Conservation (phyloP, 2,888 invertebrate species). For the Eupithecia inturbata region DNA sequence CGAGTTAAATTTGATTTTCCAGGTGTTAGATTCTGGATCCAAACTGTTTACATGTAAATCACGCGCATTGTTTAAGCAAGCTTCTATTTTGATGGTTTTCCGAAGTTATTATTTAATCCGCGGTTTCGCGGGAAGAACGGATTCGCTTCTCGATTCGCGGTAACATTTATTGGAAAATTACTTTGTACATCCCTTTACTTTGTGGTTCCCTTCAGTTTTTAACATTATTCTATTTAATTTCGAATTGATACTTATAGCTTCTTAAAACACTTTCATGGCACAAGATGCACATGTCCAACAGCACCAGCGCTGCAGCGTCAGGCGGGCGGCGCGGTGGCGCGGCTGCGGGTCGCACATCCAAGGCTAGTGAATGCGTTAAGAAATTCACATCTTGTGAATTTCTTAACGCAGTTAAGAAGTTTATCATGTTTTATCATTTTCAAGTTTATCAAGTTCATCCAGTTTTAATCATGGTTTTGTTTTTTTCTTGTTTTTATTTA, state of each 20-base stretch:
- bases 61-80: constrained; percentile 80
- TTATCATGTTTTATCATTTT: too few species aligned
- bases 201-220: background rate
- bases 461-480: too few species aligned
- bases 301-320: too few species aligned
- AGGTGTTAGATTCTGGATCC: constrained; percentile 58
- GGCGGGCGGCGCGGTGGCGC: too few species aligned
- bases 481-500: too few species aligned
- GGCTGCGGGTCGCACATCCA: too few species aligned
- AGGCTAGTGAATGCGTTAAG: too few species aligned
- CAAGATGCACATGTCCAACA: too few species aligned
- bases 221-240: background rate
- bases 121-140: constrained; percentile 66
- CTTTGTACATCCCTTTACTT: background rate
- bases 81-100: constrained; percentile 79
- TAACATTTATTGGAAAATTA: constrained; percentile 39
- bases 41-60: constrained; percentile 80
- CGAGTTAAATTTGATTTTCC: constrained; percentile 54
- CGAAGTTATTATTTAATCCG: constrained; percentile 60
- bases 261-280: too few species aligned
- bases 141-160: constrained; percentile 53
- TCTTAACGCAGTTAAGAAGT: too few species aligned
- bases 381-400: too few species aligned
- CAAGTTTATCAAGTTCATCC: too few species aligned
- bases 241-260: background rate